A percentile compares a stretch with the other conserved stretches of the same genome.
These are phyloP conservation scores for Drosophila fulvimacula DNA, from an alignment of 2,888 invertebrate species.

Conservation along the genomic window DNA sequence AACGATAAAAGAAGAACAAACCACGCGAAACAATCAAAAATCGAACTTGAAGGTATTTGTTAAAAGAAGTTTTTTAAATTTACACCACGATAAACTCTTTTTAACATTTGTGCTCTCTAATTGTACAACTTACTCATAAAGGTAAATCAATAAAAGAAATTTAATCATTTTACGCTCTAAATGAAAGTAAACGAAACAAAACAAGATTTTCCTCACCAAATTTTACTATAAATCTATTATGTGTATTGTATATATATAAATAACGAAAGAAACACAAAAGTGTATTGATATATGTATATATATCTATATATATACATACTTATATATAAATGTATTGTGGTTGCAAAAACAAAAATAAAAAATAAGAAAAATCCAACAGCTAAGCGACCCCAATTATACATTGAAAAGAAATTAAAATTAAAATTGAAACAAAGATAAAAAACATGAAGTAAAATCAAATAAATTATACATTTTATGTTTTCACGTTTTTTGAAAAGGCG, in stretches of 20 bases:
- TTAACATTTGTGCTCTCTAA: slow-evolving; percentile 77
- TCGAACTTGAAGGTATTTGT: slow-evolving; percentile 64
- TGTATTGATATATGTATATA: slow-evolving; percentile 69
- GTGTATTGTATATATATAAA: slow-evolving; percentile 76
- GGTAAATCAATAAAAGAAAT: slow-evolving; percentile 61
- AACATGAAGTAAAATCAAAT: slow-evolving; percentile 29
- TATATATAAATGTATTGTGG: slow-evolving; percentile 46
- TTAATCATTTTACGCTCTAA: slow-evolving; percentile 74
- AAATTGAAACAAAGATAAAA: slow-evolving; percentile 26
- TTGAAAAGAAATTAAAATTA: slow-evolving; percentile 22
- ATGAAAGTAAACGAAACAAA: slow-evolving; percentile 59
- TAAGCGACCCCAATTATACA: slow-evolving; percentile 50
- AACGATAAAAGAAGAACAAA: slow-evolving; percentile 21
- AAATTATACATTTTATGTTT: slow-evolving; percentile 63
- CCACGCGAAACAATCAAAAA: slow-evolving; percentile 75
- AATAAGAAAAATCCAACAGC: slow-evolving; percentile 30
- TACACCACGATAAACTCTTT: slow-evolving; percentile 67
- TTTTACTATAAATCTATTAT: slow-evolving; percentile 79
- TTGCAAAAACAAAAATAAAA: slow-evolving; percentile 25
- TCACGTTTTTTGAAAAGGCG: slow-evolving; percentile 54
- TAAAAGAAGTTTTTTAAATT: slow-evolving; percentile 65
- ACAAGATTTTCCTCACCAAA: slow-evolving; percentile 78
- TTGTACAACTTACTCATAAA: slow-evolving; percentile 72
- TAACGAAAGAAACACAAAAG: slow-evolving; percentile 47
- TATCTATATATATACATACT: slow-evolving; percentile 71